These are phyloP conservation scores for Empidonax alnorum DNA, from an alignment of 2,113 vertebrate species.

Conservation along the genomic window DNA sequence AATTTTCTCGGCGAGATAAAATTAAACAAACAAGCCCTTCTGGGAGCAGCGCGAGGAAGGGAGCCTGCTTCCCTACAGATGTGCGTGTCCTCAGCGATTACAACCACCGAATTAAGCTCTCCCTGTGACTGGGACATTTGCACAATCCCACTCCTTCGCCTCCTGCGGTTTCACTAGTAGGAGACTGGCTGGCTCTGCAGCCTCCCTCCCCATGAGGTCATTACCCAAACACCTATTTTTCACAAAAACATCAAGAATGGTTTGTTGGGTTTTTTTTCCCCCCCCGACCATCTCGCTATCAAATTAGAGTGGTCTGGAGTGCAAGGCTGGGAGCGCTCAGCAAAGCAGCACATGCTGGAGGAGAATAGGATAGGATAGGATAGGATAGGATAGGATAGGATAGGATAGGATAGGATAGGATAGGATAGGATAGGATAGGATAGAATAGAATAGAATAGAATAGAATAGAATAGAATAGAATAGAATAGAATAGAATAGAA, in stretches of 20 bases:
- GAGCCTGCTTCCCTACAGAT: conserved; percentile 58
- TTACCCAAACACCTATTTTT: conserved; percentile 38
- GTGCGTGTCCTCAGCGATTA: conserved; percentile 29
- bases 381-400: not conserved
- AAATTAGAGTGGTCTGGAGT: not conserved
- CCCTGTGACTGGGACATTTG: conserved; percentile 28
- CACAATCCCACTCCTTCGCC: not conserved
- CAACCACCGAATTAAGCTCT: not conserved
- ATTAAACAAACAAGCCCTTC: conserved; percentile 61
- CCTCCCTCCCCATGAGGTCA: conserved; percentile 6
- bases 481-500: no score
- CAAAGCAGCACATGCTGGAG: not conserved
- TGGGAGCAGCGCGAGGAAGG: conserved; percentile 26
- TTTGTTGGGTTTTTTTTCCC: not conserved
- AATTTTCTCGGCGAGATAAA: conserved; percentile 55
- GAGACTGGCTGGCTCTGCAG: not conserved
- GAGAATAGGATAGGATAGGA: not conserved
- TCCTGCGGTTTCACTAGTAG: not conserved
- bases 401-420: not conserved
- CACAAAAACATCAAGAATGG: not conserved
- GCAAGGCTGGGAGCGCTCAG: fast-evolving
- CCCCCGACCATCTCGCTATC: not conserved
- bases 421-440: not conserved
- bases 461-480: not conserved
- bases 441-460: not conserved